Evolutionary conservation across 2,888 invertebrate species (phyloP).

Genomic region (Agelastica alni): DNA sequence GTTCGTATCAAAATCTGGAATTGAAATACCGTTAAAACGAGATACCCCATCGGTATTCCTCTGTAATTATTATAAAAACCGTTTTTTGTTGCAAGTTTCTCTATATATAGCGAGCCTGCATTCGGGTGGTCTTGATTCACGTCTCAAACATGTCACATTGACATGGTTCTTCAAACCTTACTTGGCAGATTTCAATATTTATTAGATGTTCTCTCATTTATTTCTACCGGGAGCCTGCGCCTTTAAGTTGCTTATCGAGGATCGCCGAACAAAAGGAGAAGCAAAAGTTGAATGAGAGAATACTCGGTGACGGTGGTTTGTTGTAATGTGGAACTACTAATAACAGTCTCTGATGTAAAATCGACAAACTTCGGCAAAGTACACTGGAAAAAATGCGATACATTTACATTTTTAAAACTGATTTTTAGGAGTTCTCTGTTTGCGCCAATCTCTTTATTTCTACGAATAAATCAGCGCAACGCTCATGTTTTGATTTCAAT

Average conservation of each 20-base stretch:
- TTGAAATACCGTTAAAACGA: too few relatives aligned
- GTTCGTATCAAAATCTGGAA: too few relatives aligned
- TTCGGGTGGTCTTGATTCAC: slow-evolving; percentile 51
- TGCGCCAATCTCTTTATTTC: too few relatives aligned
- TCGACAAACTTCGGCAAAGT: slow-evolving; percentile 40
- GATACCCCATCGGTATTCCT: too few relatives aligned
- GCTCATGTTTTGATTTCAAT: too few relatives aligned
- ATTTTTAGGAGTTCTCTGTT: too few relatives aligned
- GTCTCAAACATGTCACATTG: slow-evolving; percentile 49
- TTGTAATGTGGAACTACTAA: slow-evolving; percentile 44
- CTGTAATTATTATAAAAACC: too few relatives aligned
- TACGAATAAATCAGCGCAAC: too few relatives aligned
- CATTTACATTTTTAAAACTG: too few relatives aligned
- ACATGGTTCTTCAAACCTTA: slow-evolving; percentile 55
- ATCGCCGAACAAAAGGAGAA: slow-evolving; percentile 32
- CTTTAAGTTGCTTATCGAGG: slow-evolving; percentile 34
- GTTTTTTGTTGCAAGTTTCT: too few relatives aligned
- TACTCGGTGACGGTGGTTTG: slow-evolving; percentile 42
- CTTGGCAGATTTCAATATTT: slow-evolving; percentile 49
- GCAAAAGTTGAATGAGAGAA: slow-evolving; percentile 22
- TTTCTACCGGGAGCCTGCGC: slow-evolving; percentile 28
- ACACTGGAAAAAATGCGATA: too few relatives aligned
- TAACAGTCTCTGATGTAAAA: slow-evolving; percentile 44
- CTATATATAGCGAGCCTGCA: too few relatives aligned
- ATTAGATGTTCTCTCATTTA: slow-evolving; percentile 45